These are phyloP conservation scores for Tetramorium bicarinatum DNA, from an alignment of 2,888 invertebrate genomes.

Conservation along the genomic window DNA sequence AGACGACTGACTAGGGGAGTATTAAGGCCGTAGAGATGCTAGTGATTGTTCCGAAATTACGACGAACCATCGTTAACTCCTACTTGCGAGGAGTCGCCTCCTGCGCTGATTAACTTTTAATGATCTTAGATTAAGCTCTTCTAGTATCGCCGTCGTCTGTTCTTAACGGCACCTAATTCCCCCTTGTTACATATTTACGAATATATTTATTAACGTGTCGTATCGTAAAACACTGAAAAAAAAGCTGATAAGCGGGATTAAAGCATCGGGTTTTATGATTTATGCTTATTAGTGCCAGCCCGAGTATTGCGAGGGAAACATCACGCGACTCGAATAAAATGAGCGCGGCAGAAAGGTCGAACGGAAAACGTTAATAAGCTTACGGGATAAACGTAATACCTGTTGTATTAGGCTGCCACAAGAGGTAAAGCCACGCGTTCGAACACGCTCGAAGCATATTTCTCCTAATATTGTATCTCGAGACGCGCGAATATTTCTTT, in stretches of 20 bases:
- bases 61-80: conserved; percentile 59
- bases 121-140: conserved; percentile 37
- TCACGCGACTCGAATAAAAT: conserved; percentile 47
- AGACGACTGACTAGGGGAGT: conserved; percentile 33
- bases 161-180: background rate
- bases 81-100: conserved; percentile 24
- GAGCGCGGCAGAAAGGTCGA: conserved; percentile 44
- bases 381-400: conserved; percentile 46
- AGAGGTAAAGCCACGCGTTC: conserved; percentile 4
- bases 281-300: conserved; percentile 19
- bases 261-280: conserved; percentile 47
- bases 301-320: conserved; percentile 2
- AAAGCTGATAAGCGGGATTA: conserved; percentile 55
- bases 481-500: background rate
- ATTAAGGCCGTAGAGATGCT: conserved; percentile 57
- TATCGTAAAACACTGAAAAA: conserved; percentile 43
- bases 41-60: conserved; percentile 66
- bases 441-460: background rate
- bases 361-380: conserved; percentile 54
- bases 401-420: conserved; percentile 23
- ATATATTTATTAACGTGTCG: conserved; percentile 31
- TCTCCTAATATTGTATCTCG: background rate
- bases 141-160: background rate
- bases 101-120: conserved; percentile 58
- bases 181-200: background rate